Conservation (phyloP, 2,888 invertebrate genomes). For the Polyploca ridens region DNA sequence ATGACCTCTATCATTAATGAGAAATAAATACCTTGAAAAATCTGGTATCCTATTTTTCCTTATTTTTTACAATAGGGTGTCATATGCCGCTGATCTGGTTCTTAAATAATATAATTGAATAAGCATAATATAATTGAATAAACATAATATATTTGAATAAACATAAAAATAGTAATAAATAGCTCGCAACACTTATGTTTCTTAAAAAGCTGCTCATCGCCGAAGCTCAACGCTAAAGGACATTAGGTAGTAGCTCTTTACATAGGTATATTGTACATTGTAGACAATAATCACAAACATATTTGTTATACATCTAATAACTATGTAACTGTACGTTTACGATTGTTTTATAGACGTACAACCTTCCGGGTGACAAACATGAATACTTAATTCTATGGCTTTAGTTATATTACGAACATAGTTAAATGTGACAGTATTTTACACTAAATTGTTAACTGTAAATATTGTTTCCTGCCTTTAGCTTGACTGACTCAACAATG, state of each 20-base stretch:
- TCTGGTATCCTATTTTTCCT: too few relatives aligned
- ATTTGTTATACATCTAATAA: constrained; percentile 40
- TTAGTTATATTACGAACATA: background rate
- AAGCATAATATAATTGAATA: too few relatives aligned
- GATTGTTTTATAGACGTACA: constrained; percentile 42
- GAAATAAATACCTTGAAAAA: too few relatives aligned
- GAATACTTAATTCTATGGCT: constrained; percentile 11
- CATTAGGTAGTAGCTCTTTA: background rate
- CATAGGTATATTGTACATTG: background rate
- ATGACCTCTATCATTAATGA: too few relatives aligned
- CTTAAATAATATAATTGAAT: too few relatives aligned
- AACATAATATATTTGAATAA: too few relatives aligned
- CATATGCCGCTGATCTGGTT: too few relatives aligned
- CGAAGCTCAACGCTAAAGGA: background rate
- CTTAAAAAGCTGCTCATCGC: background rate
- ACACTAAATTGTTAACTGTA: background rate
- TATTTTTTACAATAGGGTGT: too few relatives aligned
- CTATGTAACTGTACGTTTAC: constrained; percentile 42
- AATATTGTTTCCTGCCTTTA: background rate
- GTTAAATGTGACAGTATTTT: background rate
- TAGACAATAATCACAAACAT: constrained; percentile 2
- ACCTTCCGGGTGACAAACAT: constrained; percentile 31
- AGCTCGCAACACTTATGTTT: too few relatives aligned
- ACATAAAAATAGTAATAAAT: too few relatives aligned
- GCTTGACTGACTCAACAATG: too few relatives aligned